Conservation (phyloP, 1,140 invertebrate species). For the Sweltsa coloradensis region DNA sequence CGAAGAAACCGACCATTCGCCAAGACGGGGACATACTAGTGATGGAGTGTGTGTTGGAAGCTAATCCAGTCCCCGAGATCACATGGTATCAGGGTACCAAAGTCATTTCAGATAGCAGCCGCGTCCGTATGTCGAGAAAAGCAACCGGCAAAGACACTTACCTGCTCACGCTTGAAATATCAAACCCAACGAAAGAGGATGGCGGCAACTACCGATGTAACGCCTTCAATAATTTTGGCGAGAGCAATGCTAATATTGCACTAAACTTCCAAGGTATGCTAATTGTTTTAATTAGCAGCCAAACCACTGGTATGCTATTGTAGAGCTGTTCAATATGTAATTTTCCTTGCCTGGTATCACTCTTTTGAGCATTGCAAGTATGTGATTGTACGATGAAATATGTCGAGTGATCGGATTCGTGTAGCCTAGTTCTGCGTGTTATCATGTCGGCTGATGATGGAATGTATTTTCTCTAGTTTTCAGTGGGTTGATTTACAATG, state of each 20-base stretch:
- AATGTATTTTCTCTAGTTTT: too few relatives aligned
- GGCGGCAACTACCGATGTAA: conserved; percentile 98
- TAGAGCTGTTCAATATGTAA: too few relatives aligned
- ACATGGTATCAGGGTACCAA: conserved; percentile 87
- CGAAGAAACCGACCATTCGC: conserved; percentile 92
- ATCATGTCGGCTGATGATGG: too few relatives aligned
- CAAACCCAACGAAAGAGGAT: conserved; percentile 86
- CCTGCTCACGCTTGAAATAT: conserved; percentile 81
- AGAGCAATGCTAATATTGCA: conserved; percentile 99
- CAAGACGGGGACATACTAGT: conserved; percentile 88
- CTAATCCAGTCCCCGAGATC: conserved; percentile 88
- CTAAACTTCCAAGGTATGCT: conserved; percentile 95
- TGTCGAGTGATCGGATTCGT: too few relatives aligned
- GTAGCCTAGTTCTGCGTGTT: too few relatives aligned
- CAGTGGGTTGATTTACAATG: too few relatives aligned
- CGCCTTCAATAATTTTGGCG: conserved; percentile 94
- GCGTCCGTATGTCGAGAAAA: conserved; percentile 79
- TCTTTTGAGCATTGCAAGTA: too few relatives aligned
- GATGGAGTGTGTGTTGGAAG: conserved; percentile 93
- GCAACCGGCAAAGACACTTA: conserved; percentile 79
- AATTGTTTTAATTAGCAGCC: too few relatives aligned
- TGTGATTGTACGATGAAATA: too few relatives aligned
- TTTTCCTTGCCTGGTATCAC: too few relatives aligned
- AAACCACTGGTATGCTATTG: too few relatives aligned
- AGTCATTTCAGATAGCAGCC: conserved; percentile 61